Evolutionary conservation across 35 echinoderm and acorn worm genomes (phyloP).

Genomic region (Hemicentrotus pulcherrimus): DNA sequence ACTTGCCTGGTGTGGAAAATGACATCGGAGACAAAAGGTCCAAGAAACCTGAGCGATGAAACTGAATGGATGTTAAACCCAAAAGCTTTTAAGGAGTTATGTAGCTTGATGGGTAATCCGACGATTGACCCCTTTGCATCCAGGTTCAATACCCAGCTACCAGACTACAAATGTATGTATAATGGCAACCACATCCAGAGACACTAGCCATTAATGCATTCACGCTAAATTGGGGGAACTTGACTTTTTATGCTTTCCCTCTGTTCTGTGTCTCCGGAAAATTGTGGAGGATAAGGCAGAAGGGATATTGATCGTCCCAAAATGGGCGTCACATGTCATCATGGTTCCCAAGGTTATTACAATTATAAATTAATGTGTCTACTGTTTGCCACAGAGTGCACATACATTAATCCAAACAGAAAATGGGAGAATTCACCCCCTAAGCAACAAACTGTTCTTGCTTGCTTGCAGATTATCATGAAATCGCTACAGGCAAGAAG

Average conservation of each 20-base stretch:
- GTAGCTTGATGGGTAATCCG: not conserved
- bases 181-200: not conserved
- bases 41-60: not conserved
- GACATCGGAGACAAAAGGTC: not conserved
- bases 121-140: not conserved
- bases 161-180: not conserved
- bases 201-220: not conserved
- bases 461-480: conserved; percentile 52
- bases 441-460: conserved; percentile 10
- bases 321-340: not conserved
- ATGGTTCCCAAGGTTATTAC: not conserved
- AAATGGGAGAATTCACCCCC: not conserved
- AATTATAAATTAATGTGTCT: too few species aligned
- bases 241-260: not conserved
- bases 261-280: not conserved
- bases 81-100: too few species aligned
- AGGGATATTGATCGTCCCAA: not conserved
- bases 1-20: not conserved
- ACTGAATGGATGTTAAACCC: not conserved
- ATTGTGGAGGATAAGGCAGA: not conserved
- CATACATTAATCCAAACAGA: too few species aligned
- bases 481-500: conserved; percentile 50
- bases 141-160: not conserved
- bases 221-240: not conserved
- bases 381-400: too few species aligned